Conservation (phyloP, 1,140 invertebrate genomes). For the Drosophila pseudoobscura region DNA sequence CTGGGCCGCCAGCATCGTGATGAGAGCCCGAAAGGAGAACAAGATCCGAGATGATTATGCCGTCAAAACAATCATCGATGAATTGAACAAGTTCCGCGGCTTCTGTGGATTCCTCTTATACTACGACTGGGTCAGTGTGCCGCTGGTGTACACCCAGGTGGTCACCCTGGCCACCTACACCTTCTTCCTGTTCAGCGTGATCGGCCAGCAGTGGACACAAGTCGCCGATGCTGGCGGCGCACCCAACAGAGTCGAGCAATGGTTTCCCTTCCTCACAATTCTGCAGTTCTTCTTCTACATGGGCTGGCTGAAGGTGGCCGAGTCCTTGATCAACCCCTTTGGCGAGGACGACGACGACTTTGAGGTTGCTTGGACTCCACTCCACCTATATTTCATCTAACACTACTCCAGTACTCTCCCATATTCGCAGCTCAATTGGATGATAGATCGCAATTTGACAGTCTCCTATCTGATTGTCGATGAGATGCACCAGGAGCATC, state of each 20-base stretch:
- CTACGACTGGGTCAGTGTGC: conserved; percentile 96
- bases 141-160: conserved; percentile 97
- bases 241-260: conserved; percentile 85
- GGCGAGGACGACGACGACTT: conserved; percentile 93
- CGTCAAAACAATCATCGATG: conserved; percentile 95
- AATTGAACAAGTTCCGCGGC: conserved; percentile 94
- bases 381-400: background rate
- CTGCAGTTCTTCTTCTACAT: conserved; percentile 94
- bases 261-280: conserved; percentile 92
- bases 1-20: conserved; percentile 96
- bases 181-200: conserved; percentile 90
- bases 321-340: conserved; percentile 92
- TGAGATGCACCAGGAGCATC: conserved; percentile 96
- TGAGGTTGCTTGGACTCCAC: conserved; percentile 65
- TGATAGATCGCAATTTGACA: conserved; percentile 93
- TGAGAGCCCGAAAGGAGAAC: conserved; percentile 93
- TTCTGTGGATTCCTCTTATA: conserved; percentile 91
- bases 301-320: conserved; percentile 94
- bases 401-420: background rate
- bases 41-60: conserved; percentile 96
- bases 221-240: conserved; percentile 74
- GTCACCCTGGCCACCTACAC: conserved; percentile 96
- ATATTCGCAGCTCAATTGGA: conserved; percentile 90
- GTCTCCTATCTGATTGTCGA: conserved; percentile 95
- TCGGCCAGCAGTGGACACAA: conserved; percentile 91